These are phyloP conservation scores for Halcyon senegalensis DNA, from an alignment of 2,113 vertebrate genomes.

Conservation along the genomic window DNA sequence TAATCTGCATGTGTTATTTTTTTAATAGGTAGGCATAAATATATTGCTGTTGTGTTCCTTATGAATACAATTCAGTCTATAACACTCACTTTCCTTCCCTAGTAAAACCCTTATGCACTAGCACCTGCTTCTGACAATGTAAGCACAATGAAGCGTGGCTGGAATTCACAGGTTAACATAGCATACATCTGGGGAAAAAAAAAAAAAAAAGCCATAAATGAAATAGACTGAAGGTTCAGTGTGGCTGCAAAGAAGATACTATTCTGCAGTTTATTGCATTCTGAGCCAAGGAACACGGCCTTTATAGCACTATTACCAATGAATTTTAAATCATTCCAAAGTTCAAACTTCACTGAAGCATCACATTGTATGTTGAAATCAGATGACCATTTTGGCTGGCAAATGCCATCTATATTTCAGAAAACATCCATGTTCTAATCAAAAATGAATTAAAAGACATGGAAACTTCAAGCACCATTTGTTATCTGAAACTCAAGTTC, in stretches of 20 bases:
- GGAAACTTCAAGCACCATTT: conserved; percentile 77
- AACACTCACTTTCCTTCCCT: not conserved
- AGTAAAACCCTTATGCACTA: not conserved
- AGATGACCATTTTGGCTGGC: conserved; percentile 75
- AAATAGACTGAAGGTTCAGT: conserved; percentile 33
- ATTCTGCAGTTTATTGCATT: conserved; percentile 53
- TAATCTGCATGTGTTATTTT: not conserved
- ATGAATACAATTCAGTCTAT: not conserved
- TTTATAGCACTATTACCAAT: conserved; percentile 71
- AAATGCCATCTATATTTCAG: conserved; percentile 82
- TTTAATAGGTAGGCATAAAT: not conserved
- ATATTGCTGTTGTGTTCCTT: not conserved
- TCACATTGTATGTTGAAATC: conserved; percentile 72
- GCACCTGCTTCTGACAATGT: conserved; percentile 38
- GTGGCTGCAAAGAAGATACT: conserved; percentile 33
- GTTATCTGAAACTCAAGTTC: conserved; percentile 78
- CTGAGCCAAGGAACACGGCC: conserved; percentile 42
- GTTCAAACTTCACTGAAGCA: conserved; percentile 78
- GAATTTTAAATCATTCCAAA: conserved; percentile 78
- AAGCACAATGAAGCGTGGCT: not conserved
- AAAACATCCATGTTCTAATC: conserved; percentile 80
- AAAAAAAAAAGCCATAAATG: not conserved
- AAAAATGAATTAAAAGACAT: conserved; percentile 84
- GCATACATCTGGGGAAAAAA: not conserved
- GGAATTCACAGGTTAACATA: conserved; percentile 36